Evolutionary conservation across 2,113 vertebrate genomes (phyloP).

Genomic region (Dromaius novaehollandiae): DNA sequence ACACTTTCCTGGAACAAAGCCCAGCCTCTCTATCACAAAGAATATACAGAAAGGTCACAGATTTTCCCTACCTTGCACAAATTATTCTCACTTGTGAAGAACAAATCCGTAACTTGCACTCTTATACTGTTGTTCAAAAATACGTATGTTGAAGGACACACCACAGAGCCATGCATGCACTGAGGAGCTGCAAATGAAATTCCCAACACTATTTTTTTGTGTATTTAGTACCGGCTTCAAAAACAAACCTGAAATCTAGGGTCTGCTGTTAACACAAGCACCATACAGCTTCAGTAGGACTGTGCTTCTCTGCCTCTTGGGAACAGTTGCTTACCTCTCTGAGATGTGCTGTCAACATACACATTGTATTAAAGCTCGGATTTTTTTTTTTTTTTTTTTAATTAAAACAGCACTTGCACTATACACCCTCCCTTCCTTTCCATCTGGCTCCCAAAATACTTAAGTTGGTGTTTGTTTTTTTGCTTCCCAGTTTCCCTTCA

Average conservation of each 20-base stretch:
- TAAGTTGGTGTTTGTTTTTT: not conserved
- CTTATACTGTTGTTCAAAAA: not conserved
- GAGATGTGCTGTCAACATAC: not conserved
- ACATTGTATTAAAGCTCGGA: not conserved
- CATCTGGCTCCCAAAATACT: not conserved
- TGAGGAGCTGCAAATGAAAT: not conserved
- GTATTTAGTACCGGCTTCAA: not conserved
- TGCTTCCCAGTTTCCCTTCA: not conserved
- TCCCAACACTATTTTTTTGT: not conserved
- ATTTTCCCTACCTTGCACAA: not conserved
- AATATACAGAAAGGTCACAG: not conserved
- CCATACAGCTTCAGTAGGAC: not conserved
- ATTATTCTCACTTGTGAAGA: not conserved
- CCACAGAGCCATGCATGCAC: not conserved
- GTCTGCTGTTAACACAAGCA: not conserved
- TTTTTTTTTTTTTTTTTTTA: not conserved
- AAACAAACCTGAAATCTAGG: not conserved
- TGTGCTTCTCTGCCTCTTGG: not conserved
- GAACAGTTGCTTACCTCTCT: not conserved
- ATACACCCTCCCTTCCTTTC: not conserved
- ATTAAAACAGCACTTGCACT: not conserved
- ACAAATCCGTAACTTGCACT: not conserved
- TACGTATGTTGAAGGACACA: accelerated
- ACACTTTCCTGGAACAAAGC: not conserved
- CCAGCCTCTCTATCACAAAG: not conserved